Conservation (phyloP, 2,888 invertebrate genomes). For the Drosophila infuscata region DNA sequence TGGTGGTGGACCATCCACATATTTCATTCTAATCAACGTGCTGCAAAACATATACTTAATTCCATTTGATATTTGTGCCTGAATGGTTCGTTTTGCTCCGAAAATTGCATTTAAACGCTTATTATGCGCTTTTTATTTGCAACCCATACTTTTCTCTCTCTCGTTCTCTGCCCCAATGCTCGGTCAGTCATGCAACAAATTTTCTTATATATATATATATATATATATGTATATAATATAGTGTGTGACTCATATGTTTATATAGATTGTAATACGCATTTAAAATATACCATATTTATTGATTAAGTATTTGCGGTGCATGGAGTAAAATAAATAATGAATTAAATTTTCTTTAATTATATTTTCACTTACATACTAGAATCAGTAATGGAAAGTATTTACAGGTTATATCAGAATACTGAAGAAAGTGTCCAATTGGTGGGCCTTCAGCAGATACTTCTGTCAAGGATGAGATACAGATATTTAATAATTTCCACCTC, state of each 20-base stretch:
- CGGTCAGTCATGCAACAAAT: constrained; percentile 64
- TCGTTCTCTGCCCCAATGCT: constrained; percentile 53
- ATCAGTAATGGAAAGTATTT: background rate
- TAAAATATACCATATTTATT: background rate
- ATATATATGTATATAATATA: background rate
- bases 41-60: constrained; percentile 75
- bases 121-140: constrained; percentile 82
- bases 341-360: background rate
- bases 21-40: constrained; percentile 80
- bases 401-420: background rate
- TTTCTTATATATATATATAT: background rate
- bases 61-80: constrained; percentile 71
- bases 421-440: fast-evolving
- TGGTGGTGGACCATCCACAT: constrained; percentile 42
- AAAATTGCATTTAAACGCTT: constrained; percentile 84
- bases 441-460: background rate
- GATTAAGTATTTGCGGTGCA: background rate
- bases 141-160: constrained; percentile 73
- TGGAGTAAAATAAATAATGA: background rate
- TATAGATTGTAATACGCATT: background rate
- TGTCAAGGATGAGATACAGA: background rate
- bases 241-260: background rate
- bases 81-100: constrained; percentile 69
- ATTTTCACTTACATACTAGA: background rate
- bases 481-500: background rate